phyloP scores from a whole-genome alignment of 2,797 vertebrate genomes.

The Gymnoscopelus braueri region DNA sequence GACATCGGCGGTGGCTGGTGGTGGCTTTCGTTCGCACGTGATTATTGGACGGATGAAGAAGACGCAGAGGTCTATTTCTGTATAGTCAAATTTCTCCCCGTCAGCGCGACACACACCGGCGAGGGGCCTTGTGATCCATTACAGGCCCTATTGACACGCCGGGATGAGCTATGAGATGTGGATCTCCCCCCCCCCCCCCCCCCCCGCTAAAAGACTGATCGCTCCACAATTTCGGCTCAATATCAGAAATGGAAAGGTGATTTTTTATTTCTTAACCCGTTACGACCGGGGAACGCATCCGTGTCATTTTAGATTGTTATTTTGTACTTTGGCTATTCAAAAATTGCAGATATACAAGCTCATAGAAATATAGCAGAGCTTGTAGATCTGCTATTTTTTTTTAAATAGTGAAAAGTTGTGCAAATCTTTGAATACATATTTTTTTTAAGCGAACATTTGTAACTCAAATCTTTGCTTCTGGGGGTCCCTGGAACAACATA shows the following conservation, averaged over 20 bases:
- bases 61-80: conserved; percentile 22
- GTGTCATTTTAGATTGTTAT: too few relatives aligned
- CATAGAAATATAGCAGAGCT: too few relatives aligned
- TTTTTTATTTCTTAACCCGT: conserved; percentile 36
- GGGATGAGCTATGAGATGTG: conserved; percentile 66
- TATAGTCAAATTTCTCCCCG: conserved; percentile 39
- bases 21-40: too few relatives aligned
- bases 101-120: conserved; percentile 36
- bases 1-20: neutral
- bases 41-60: neutral
- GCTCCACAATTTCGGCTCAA: conserved; percentile 52
- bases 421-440: too few relatives aligned
- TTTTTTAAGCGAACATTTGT: too few relatives aligned
- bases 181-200: conserved; percentile 35
- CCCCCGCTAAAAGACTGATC: conserved; percentile 42
- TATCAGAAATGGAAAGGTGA: conserved; percentile 61
- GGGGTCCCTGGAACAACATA: too few relatives aligned
- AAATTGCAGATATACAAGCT: too few relatives aligned
- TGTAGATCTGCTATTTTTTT: too few relatives aligned
- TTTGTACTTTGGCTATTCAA: too few relatives aligned
- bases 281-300: too few relatives aligned
- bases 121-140: conserved; percentile 50
- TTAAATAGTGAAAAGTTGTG: too few relatives aligned
- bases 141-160: conserved; percentile 52
- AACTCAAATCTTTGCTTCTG: too few relatives aligned